Evolutionary conservation across 1,140 invertebrate species (phyloP), one percentile per base, ranked within the genome.

Genomic region (Agrilus planipennis): DNA sequence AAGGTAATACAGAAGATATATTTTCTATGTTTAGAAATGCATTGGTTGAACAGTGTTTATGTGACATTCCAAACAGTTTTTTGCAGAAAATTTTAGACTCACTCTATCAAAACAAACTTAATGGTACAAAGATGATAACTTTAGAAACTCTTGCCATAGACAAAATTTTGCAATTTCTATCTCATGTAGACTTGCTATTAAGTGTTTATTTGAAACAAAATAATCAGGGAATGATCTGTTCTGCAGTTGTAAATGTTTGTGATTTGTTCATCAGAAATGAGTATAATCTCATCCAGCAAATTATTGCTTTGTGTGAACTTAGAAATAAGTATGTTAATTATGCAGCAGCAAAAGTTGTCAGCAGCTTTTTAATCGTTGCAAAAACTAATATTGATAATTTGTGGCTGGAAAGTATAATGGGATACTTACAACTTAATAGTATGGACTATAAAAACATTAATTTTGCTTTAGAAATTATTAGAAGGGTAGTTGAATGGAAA

Each of bases 191-290:
- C 47, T 62, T 89, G 4, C 64, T 89, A 30, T 88, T 86, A 57
- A 84, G 89, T 55, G 74, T 87, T 18, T 84, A 86, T 51, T 70
- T 87, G 29, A 84, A 84, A 55, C 86, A 90, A 60, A 85, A 84
- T 49, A 74, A 73, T 22, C 77, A 77, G 48, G 84, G 84, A 1
- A 71, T 79, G 16, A 81, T 89, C 60, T 89, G 86, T 62, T 75
- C 76, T 19, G 75, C 77, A 45, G 73, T 89, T 22, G 76, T 77
- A 58, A 76, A 82, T 50, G 75, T 85, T 11, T 85, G 84, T 62
- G 77, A 85, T 51, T 74, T 76, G n/a, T 65, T 89, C 19, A 76
- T 84, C 44, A 69, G 77, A 30, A 85, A 88, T 60, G 80, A 84
- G 60, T 76, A 84, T 53, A 81, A 79, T 34, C 76, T 89, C 47